These are phyloP conservation scores for Drosophila serrata DNA, from an alignment of 1,140 invertebrate species.

Conservation along the genomic window DNA sequence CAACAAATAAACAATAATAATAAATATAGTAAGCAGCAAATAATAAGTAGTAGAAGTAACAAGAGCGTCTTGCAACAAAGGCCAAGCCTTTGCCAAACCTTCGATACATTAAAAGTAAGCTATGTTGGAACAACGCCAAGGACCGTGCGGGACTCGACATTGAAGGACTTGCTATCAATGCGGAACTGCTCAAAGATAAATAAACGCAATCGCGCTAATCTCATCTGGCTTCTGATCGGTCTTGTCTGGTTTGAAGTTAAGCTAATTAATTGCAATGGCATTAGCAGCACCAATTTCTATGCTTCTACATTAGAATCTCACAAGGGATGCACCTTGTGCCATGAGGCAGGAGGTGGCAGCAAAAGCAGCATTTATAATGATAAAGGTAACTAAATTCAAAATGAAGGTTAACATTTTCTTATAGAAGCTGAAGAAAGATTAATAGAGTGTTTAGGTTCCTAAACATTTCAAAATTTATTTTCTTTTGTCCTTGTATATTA, in stretches of 20 bases:
- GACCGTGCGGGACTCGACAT: conserved; percentile 25
- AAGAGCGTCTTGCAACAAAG: conserved; percentile 21
- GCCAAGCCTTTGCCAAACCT: conserved; percentile 17
- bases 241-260: conserved; percentile 80
- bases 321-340: conserved; percentile 65
- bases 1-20: conserved; percentile 5
- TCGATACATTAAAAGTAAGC: conserved; percentile 37
- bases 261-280: conserved; percentile 71
- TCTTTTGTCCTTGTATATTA: background rate
- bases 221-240: conserved; percentile 79
- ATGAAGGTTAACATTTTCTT: too few relatives aligned
- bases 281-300: conserved; percentile 48
- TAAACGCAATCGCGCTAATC: conserved; percentile 67
- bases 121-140: conserved; percentile 8
- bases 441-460: background rate
- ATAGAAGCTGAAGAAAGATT: too few relatives aligned
- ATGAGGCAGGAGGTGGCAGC: conserved; percentile 38
- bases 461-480: background rate
- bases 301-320: conserved; percentile 59
- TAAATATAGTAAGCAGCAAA: background rate
- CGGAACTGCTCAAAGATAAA: conserved; percentile 52
- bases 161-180: conserved; percentile 37
- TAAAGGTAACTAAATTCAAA: conserved; percentile 56
- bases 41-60: conserved; percentile 13
- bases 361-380: conserved; percentile 51